phyloP scores from a whole-genome alignment of 92 coral and sea anemone genomes.

The Parazoanthus darwini region DNA sequence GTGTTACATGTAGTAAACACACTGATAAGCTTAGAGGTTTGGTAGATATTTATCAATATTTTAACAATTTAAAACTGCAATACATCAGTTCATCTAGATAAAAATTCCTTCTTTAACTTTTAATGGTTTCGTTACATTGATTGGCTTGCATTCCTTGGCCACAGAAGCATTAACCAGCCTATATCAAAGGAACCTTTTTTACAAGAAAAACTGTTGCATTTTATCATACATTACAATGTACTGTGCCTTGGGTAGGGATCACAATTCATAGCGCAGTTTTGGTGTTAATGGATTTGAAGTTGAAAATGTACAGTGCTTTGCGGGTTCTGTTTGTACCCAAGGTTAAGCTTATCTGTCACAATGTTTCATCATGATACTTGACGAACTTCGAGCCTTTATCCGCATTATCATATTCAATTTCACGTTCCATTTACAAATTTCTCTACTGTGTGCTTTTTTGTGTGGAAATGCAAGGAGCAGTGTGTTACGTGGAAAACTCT shows the following conservation, averaged over 20 bases:
- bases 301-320: neutral
- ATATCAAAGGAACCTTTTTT: neutral
- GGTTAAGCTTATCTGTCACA: slow-evolving; percentile 12
- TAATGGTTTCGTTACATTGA: neutral
- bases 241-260: neutral
- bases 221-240: neutral
- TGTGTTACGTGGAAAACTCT: neutral
- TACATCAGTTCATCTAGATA: too few species aligned
- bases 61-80: too few species aligned
- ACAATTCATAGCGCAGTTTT: too few species aligned
- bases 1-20: too few species aligned
- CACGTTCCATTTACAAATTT: slow-evolving; percentile 1
- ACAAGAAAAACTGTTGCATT: neutral
- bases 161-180: too few species aligned
- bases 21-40: too few species aligned
- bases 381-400: neutral
- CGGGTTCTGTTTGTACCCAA: neutral
- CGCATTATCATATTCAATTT: slow-evolving; percentile 25
- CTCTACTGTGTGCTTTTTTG: neutral
- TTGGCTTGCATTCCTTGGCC: neutral
- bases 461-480: neutral
- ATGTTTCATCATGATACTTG: slow-evolving; percentile 19
- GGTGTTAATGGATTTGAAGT: neutral
- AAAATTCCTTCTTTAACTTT: too few species aligned
- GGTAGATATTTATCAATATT: too few species aligned